Evolutionary conservation across 2,113 vertebrate species (phyloP).

Genomic region (Tamias sibiricus): DNA sequence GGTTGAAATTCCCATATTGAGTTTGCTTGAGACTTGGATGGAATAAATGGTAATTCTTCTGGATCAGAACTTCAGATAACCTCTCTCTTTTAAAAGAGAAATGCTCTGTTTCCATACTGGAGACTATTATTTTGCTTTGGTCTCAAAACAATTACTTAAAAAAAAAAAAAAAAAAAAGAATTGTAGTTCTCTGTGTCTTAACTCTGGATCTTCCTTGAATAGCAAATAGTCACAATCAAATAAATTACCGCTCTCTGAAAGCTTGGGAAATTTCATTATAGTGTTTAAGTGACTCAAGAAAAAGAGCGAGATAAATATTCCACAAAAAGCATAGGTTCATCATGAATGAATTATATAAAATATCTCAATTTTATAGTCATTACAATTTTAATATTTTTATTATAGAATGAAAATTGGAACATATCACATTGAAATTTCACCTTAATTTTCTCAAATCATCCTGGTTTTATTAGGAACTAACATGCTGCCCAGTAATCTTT

Average conservation of each 20-base stretch:
- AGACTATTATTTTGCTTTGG: not conserved
- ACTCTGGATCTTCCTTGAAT: not conserved
- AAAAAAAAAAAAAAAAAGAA: not conserved
- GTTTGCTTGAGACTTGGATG: not conserved
- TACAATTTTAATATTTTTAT: constrained; percentile 62
- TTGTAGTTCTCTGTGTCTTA: not conserved
- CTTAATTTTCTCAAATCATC: constrained; percentile 64
- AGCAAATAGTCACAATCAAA: not conserved
- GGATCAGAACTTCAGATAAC: not conserved
- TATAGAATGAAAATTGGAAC: constrained; percentile 48
- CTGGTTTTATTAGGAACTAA: constrained; percentile 65
- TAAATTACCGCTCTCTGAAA: not conserved
- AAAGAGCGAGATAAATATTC: not conserved
- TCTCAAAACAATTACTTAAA: not conserved
- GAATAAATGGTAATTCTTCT: not conserved
- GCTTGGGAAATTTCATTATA: not conserved
- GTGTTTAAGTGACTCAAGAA: not conserved
- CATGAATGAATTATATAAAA: constrained; percentile 16
- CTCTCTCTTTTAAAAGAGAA: not conserved
- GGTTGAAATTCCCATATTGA: not conserved
- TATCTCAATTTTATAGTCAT: constrained; percentile 45
- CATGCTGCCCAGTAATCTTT: constrained; percentile 55
- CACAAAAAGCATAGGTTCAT: not conserved
- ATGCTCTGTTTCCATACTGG: not conserved
- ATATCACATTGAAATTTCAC: not conserved